Base-by-base conservation (phyloP, 2,113 vertebrate genomes). In the Tamias sibiricus region DNA sequence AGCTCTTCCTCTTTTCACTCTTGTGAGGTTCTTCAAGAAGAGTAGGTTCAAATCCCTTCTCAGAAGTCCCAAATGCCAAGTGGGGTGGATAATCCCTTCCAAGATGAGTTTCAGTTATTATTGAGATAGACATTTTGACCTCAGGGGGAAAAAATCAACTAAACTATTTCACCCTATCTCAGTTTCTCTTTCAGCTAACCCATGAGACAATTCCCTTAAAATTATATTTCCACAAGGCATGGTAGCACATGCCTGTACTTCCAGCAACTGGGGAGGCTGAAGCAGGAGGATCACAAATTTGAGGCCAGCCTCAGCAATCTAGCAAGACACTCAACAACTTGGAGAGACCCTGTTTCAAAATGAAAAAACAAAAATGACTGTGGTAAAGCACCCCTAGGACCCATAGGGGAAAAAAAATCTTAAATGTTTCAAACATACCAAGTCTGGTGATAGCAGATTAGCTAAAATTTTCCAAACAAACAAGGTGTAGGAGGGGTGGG, bases 391-490 rank as follows among this genome's bases (percentile, higher is more conserved):
- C 22, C 59, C 22, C 59, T 62, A 59, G 8, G 24, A 59, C 57
- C 59, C 24, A 62, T 8, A 62, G 28, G 59, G 28, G 28, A 59
- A 59, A 54, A 54, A 5, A 57, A 57, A 57, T 62, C 22, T 62
- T 62, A 62, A 26, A 62, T 26, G 59, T 62, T 26, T 4, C 52
- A 85, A 88, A 92, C 37, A 68, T 77, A 22, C 30, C 35, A 74
- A 44, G 93, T 42, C 57, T 37, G 77, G 37, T 20, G 57, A 64
- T 89, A 92, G 54, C 37, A 83, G 64, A 92, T 92, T 71, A 81
- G 49, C 79, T 84, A 26, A 26, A 37, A 95, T 66, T 95, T 97
- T 90, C 80, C 77, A 8, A 90, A 89, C 42, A 94, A 96, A 90
- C 79, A 90, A 71, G n/a, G 42, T 77, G 26, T 44, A 68, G 76